Evolutionary conservation across 1,140 invertebrate species (phyloP).

Genomic region (Capitella teleta): DNA sequence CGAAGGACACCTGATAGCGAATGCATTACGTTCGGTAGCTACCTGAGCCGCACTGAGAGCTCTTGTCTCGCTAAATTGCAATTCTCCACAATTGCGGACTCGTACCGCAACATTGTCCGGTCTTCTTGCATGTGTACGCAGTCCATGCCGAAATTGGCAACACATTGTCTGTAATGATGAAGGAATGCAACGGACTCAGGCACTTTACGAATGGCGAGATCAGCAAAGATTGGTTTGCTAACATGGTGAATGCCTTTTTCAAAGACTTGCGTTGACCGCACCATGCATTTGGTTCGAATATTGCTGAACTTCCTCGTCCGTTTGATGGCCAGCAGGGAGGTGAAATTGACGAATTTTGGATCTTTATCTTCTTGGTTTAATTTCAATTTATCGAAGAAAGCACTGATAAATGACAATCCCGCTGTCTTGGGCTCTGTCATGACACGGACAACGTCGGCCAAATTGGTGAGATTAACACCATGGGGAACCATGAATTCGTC

Average conservation of each 20-base stretch:
- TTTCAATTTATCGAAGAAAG: constrained; percentile 28
- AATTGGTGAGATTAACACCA: too few species aligned
- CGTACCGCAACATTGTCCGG: too few species aligned
- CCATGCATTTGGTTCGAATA: constrained; percentile 30
- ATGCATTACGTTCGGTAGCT: too few species aligned
- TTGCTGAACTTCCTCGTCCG: constrained; percentile 20
- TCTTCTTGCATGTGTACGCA: too few species aligned
- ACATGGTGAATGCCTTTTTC: constrained; percentile 40
- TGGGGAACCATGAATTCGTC: constrained; percentile 40
- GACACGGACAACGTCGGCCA: too few species aligned
- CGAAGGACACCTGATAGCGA: too few species aligned
- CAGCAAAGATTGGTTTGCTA: constrained; percentile 21
- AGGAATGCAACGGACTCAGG: constrained; percentile 66
- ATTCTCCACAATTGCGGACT: too few species aligned
- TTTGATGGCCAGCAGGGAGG: constrained; percentile 9
- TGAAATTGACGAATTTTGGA: neutral
- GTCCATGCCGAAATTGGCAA: constrained; percentile 16
- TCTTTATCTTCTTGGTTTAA: neutral
- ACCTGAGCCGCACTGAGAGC: too few species aligned
- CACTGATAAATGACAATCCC: too few species aligned
- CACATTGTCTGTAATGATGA: constrained; percentile 67
- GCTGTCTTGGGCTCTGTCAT: too few species aligned
- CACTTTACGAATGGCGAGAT: constrained; percentile 15
- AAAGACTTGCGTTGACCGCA: constrained; percentile 25
- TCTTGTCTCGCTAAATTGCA: too few species aligned